These are phyloP conservation scores for Harpagoxenus sublaevis DNA, from an alignment of 2,888 invertebrate species.

Conservation along the genomic window DNA sequence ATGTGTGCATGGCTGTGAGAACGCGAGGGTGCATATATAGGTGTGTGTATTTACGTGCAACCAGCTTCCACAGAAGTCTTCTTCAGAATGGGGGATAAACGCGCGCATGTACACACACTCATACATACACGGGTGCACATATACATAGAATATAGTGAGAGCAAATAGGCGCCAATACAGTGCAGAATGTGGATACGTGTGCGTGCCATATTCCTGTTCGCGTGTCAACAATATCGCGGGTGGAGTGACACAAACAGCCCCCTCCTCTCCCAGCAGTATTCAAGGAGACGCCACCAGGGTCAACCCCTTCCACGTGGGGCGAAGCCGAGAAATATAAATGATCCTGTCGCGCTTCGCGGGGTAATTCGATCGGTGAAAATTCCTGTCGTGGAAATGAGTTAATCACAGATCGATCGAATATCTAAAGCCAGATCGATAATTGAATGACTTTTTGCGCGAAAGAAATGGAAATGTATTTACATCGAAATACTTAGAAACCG, in stretches of 20 bases:
- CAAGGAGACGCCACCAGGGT: conserved; percentile 75
- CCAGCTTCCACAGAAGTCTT: conserved; percentile 23
- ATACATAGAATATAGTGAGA: conserved; percentile 10
- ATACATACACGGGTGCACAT: background rate
- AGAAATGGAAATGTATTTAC: background rate
- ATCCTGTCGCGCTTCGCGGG: conserved; percentile 35
- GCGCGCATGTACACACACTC: background rate
- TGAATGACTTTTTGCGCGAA: background rate
- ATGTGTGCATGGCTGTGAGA: background rate
- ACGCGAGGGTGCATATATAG: background rate
- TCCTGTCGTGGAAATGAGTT: background rate
- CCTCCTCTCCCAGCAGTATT: conserved; percentile 55
- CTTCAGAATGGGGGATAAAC: conserved; percentile 35
- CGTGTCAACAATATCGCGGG: conserved; percentile 72
- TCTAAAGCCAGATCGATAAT: background rate
- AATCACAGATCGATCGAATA: background rate
- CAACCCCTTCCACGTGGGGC: conserved; percentile 64
- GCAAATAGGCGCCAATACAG: conserved; percentile 15
- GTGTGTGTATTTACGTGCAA: background rate
- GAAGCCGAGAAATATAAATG: conserved; percentile 65
- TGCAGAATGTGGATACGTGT: conserved; percentile 24
- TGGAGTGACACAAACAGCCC: conserved; percentile 67
- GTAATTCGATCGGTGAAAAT: conserved; percentile 17
- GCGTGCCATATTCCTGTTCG: conserved; percentile 54
- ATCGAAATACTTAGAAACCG: background rate